Percentiles rank a stretch among this genome's conserved stretches.
These are phyloP conservation scores for Drosophila conformis DNA, from an alignment of 2,888 invertebrate species.

Conservation along the genomic window DNA sequence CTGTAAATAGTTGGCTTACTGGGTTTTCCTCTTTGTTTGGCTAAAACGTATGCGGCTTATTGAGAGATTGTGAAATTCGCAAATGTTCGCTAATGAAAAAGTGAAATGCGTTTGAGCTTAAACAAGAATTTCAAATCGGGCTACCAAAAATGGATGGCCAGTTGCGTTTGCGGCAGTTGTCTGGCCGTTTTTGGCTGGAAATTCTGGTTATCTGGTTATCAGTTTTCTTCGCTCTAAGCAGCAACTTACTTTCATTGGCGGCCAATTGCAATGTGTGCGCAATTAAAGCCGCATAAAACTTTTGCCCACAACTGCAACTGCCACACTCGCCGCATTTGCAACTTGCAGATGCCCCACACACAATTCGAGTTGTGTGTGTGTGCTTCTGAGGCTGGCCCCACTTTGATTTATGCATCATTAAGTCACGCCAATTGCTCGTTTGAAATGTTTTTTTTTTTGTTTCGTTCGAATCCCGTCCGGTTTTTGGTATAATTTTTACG, in stretches of 20 bases:
- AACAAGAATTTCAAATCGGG: constrained; percentile 57
- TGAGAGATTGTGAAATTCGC: constrained; percentile 51
- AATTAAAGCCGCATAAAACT: constrained; percentile 59
- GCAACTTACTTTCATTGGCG: constrained; percentile 69
- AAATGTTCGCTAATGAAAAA: constrained; percentile 46
- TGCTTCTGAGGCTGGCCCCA: constrained; percentile 15
- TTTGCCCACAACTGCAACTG: constrained; percentile 13
- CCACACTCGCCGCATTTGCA: not conserved
- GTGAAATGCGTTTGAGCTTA: constrained; percentile 48
- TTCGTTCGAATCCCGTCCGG: constrained; percentile 21
- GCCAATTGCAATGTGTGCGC: constrained; percentile 43
- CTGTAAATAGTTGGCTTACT: not conserved
- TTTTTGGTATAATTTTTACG: constrained; percentile 59
- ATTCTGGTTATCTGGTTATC: constrained; percentile 76
- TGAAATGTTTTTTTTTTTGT: constrained; percentile 34
- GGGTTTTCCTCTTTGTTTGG: constrained; percentile 2
- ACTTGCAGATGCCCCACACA: constrained; percentile 22
- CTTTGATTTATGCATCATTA: constrained; percentile 79
- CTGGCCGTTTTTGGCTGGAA: constrained; percentile 63
- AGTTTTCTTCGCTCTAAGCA: constrained; percentile 53
- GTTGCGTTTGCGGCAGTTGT: constrained; percentile 11
- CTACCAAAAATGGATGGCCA: constrained; percentile 52
- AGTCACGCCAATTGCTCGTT: constrained; percentile 81
- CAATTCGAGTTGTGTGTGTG: constrained; percentile 2
- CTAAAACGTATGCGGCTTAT: constrained; percentile 1